phyloP scores from a whole-genome alignment of 2,113 vertebrate genomes.

The Mystacornis crossleyi region DNA sequence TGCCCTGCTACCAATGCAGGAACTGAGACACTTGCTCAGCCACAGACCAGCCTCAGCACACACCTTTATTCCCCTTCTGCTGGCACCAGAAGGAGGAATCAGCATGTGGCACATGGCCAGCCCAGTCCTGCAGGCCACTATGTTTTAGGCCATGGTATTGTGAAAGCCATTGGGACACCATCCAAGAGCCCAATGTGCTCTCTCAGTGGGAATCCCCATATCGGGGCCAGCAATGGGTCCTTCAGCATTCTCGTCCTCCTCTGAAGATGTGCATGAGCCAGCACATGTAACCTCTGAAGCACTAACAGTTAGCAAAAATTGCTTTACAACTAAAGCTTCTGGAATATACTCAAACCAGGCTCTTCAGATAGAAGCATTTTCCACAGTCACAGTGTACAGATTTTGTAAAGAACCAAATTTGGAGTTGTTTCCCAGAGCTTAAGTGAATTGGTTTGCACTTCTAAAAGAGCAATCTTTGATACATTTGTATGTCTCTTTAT shows the following conservation, averaged over 20 bases:
- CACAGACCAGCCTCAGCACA: neutral
- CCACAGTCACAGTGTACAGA: neutral
- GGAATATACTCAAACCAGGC: neutral
- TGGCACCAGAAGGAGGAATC: neutral
- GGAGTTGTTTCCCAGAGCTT: neutral
- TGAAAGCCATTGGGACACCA: neutral
- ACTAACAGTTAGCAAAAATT: neutral
- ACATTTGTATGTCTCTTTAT: neutral
- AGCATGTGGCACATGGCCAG: neutral
- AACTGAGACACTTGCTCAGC: neutral
- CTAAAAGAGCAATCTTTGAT: neutral
- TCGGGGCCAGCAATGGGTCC: neutral
- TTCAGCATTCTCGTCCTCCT: neutral
- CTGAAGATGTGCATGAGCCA: neutral
- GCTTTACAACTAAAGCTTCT: neutral
- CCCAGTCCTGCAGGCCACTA: neutral
- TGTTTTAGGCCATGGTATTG: neutral
- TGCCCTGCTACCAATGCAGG: rapidly evolving
- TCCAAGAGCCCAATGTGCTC: neutral
- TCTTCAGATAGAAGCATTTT: neutral
- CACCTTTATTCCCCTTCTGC: neutral
- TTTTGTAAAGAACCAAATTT: neutral
- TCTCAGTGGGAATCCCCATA: neutral
- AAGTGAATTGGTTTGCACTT: neutral
- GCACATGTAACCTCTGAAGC: neutral